Evolutionary conservation across 23 tunicate species (phyloP), one percentile per base, ranked within the genome.

Genomic region (Styela clava): DNA sequence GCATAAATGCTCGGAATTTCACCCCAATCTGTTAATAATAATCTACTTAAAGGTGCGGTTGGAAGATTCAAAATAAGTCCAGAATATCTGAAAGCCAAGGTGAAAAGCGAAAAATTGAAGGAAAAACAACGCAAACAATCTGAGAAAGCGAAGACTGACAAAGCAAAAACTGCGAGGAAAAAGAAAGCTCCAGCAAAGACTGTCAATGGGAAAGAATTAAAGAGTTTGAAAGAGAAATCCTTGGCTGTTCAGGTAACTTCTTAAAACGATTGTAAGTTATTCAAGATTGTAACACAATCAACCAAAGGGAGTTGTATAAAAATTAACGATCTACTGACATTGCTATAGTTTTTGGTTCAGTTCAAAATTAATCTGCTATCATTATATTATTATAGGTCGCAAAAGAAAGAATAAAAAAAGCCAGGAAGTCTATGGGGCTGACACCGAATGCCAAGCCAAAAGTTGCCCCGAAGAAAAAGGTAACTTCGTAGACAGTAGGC

Each of bases 1-100:
- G n/a, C n/a, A n/a, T n/a, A n/a, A n/a, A n/a, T n/a, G n/a, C n/a
- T n/a, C n/a, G n/a, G n/a, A n/a, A n/a, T n/a, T n/a, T n/a, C n/a
- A n/a, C n/a, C n/a, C n/a, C n/a, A n/a, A n/a, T n/a, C n/a, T n/a
- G n/a, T n/a, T n/a, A n/a, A n/a, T n/a, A n/a, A n/a, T n/a, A n/a
- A n/a, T n/a, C n/a, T n/a, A n/a, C 5, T 35, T 20, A 33, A 64
- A 82, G 85, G 85, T 52, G 36, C 69, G 12, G 28, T 22, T 22
- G 78, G 78, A 21, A 35, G 85, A 1, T 82, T 82, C 67, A 82
- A 82, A 52, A 31, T 82, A n/a, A 69, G 69, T 31, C 85, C 85
- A 16, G 78, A 82, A 44, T 82, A 71, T 71, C 20, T 82, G 68
- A 82, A 82, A 69, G 16, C 76, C 81, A 51, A 76, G 44, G 30